Percentiles rank a stretch among this genome's conserved stretches.
phyloP scores from a whole-genome alignment of 2,888 invertebrate species.

The Metacarcinus magister region DNA sequence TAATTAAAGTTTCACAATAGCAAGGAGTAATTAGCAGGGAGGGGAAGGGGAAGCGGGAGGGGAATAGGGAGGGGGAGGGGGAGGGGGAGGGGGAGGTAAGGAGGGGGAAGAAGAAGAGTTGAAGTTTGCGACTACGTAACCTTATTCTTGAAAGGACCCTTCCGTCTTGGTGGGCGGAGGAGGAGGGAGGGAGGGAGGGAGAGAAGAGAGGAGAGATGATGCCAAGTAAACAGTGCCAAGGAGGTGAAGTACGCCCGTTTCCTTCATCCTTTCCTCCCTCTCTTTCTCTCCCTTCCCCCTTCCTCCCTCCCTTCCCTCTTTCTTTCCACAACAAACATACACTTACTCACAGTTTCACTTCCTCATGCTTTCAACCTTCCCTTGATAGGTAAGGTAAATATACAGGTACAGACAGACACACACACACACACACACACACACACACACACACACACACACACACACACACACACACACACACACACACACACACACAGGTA shows the following conservation, averaged over 20 bases:
- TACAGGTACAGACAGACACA: background rate
- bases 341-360: constrained; percentile 41
- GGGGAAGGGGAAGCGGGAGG: background rate
- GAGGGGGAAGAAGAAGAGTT: background rate
- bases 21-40: background rate
- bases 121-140: background rate
- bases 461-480: background rate
- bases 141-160: constrained; percentile 4
- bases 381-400: constrained; percentile 10
- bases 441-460: background rate
- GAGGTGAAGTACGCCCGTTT: constrained; percentile 10
- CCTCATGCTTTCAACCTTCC: constrained; percentile 33
- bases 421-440: background rate
- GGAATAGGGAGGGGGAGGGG: background rate
- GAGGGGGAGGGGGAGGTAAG: background rate
- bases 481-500: background rate
- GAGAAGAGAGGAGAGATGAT: background rate
- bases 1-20: background rate
- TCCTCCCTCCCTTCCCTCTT: background rate
- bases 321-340: constrained; percentile 35
- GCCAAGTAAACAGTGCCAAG: constrained; percentile 8
- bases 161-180: background rate
- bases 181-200: background rate
- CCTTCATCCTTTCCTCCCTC: background rate
- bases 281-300: constrained; percentile 33